Conservation (phyloP, 2,888 invertebrate species). For the Stictocephala bisonia region DNA sequence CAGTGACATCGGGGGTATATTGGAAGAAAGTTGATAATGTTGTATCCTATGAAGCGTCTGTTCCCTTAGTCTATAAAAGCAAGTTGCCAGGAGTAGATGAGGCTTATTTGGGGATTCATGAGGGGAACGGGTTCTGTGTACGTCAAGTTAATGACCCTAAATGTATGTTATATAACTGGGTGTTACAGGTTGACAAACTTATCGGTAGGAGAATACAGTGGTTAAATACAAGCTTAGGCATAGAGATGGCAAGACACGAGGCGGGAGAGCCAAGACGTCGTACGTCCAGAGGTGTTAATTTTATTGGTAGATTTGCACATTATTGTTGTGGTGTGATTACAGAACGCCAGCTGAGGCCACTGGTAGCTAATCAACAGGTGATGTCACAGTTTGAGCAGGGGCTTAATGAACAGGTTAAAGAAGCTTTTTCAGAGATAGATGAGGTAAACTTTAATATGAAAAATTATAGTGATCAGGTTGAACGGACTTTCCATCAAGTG, state of each 20-base stretch:
- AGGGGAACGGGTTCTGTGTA: not conserved
- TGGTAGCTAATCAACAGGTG: not conserved
- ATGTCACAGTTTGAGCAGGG: not conserved
- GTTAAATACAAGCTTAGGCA: too few relatives aligned
- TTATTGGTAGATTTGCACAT: too few relatives aligned
- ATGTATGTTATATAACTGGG: not conserved
- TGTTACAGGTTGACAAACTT: not conserved
- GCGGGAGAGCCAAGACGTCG: too few relatives aligned
- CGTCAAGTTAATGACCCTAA: not conserved
- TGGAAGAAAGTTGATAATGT: not conserved
- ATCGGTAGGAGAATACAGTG: too few relatives aligned
- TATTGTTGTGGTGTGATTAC: not conserved
- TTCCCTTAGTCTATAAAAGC: not conserved
- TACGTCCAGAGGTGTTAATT: too few relatives aligned
- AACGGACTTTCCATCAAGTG: not conserved
- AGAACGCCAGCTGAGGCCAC: not conserved
- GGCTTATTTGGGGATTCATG: not conserved
- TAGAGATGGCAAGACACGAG: too few relatives aligned
- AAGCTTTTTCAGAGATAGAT: not conserved
- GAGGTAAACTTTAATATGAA: not conserved
- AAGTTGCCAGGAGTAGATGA: not conserved
- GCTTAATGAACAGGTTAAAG: not conserved
- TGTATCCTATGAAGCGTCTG: not conserved
- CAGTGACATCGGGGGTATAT: slow-evolving; percentile 1
- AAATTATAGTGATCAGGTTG: not conserved